Base-by-base conservation (phyloP, 2,797 vertebrate genomes). In the Scarus forsteni region DNA sequence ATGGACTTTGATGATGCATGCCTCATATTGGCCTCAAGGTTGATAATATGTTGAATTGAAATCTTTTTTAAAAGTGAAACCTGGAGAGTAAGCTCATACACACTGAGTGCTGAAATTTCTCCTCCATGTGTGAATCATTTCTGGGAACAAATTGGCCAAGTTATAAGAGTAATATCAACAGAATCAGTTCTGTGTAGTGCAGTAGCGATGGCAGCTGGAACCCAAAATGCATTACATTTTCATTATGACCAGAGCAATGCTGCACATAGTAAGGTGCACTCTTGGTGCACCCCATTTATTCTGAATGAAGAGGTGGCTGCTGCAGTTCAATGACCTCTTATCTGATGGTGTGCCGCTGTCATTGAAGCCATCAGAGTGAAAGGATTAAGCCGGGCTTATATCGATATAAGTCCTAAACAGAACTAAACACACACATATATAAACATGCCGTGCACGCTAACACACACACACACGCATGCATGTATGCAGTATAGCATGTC, bases 311-410 rank as follows among this genome's bases (percentile, higher is more conserved):
- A 92, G 92, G 88, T 88, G 89, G 86, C 89, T 83, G 92, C 88
- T 91, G 90, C 91, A 94, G 93, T 93, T 94, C 92, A 93, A 90
- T 93, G 93, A 94, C 93, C 93, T 91, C 88, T 92, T 94, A 95
- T 94, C 92, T 93, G 92, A 94, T 93, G 90, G 75, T 89, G 88
- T 79, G 90, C 89, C 60, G 91, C 91, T 93, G 93, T 93, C 93
- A 93, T 84, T 91, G 92, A 87, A 94, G 91, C 91, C 91, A 92
- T 93, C 93, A 94, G 89, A 92, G 89, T 93, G 91, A 93, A 94
- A 91, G 92, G 91, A 93, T 94, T 94, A 93, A 90, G 91, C 86
- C 79, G 39, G 89, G 89, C 82, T 92, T 85, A 88, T 93, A 92
- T 94, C 90, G 87, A 94, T 94, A 87, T 84, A 86, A 89, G 91